Evolutionary conservation across 2,797 vertebrate species (phyloP), one percentile per base, ranked within the genome.

Genomic region (Sciaenops ocellatus): DNA sequence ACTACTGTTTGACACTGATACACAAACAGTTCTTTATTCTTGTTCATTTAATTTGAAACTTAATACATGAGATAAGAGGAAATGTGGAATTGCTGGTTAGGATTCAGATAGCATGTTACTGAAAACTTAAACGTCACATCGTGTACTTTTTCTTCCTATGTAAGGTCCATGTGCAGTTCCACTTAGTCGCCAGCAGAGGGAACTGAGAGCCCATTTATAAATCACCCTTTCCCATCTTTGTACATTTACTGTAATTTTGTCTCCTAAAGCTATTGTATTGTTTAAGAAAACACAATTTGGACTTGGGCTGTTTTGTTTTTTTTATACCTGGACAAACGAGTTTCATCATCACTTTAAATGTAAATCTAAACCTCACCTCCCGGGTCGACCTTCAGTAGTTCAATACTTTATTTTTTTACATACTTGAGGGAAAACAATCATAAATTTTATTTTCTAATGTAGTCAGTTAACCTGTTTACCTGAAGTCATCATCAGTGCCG

Each of bases 111-210:
- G 10, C 13, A 51, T 9, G 18, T 22, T 50, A 30, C 1, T 28
- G 18, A 30, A 50, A 66, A 50, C 26, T 20, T 18, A 34, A 17
- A 48, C 16, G 0, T 20, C 5, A 6, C 15, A 6, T 20, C 6
- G 15, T 51, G 56, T 11, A 2, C 42, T 2, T 26, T 24, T 24
- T 3, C 20, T 30, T 34, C 3, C 13, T 22, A 9, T 34, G 6
- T 5, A 3, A 8, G 50, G 15, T 16, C 7, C 1, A 66, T 42
- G 17, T 69, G 62, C 62, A 65, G 47, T 51, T 75, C 6, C 42
- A 5, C 16, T n/a, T n/a, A 57, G 9, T 8, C 48, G 41, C 38
- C 88, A 84, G n/a, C 16, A 84, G 88, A 78, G 69, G 81, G 79
- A 22, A n/a, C 70, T 57, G 5, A 65, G 10, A 65, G 72, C 13